Evolutionary conservation across 2,888 invertebrate species (phyloP).

Genomic region (Hirtodrosophila confusa): DNA sequence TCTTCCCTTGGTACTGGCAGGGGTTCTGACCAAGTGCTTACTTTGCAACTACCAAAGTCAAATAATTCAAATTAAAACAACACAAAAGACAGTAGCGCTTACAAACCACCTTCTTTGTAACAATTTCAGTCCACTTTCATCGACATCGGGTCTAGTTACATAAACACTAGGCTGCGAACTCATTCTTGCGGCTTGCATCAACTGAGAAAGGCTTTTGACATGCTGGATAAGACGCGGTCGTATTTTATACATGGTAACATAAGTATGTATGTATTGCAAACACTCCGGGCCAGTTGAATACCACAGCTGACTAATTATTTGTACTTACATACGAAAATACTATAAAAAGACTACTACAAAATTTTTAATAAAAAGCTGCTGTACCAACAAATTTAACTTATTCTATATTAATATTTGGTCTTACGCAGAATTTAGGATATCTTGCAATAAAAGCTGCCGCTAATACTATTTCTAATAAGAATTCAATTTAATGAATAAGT

Average conservation of each 20-base stretch:
- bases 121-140: constrained; percentile 86
- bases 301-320: neutral
- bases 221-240: constrained; percentile 16
- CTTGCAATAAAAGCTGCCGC: too few species aligned
- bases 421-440: too few species aligned
- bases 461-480: too few species aligned
- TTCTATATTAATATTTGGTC: too few species aligned
- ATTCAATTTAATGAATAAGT: too few species aligned
- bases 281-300: constrained; percentile 19
- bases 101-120: constrained; percentile 86
- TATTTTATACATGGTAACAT: constrained; percentile 35
- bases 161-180: constrained; percentile 85
- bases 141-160: constrained; percentile 87
- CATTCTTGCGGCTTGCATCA: constrained; percentile 41
- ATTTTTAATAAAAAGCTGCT: too few species aligned
- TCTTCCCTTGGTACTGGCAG: constrained; percentile 88
- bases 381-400: too few species aligned
- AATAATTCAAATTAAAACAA: constrained; percentile 4
- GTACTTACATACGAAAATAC: too few species aligned
- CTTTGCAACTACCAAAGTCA: constrained; percentile 84
- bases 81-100: neutral
- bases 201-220: constrained; percentile 17
- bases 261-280: constrained; percentile 1
- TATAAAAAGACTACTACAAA: too few species aligned
- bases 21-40: constrained; percentile 87